Percentiles rank a stretch among this genome's conserved stretches.
Evolutionary conservation across 2,797 vertebrate species (phyloP).

Genomic region (Lutjanus campechanus): DNA sequence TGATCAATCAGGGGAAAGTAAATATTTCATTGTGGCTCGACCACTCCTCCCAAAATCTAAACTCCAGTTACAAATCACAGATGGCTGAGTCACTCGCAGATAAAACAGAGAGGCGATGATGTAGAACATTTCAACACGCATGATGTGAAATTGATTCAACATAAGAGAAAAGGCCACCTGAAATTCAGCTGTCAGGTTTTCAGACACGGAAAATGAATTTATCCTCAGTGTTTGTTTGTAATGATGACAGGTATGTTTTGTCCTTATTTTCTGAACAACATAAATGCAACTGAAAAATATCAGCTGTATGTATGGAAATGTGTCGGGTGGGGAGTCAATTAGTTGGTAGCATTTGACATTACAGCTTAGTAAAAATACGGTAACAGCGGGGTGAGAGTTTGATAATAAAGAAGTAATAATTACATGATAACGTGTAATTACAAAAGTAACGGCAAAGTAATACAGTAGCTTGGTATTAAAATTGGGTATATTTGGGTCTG

Average conservation of each 20-base stretch:
- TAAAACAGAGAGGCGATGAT: conserved; percentile 11
- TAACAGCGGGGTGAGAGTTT: too few species aligned
- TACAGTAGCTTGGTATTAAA: too few species aligned
- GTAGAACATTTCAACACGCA: not conserved
- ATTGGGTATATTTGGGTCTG: too few species aligned
- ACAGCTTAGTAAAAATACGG: too few species aligned
- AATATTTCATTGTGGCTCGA: conserved; percentile 52
- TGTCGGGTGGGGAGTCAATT: not conserved
- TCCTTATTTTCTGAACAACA: not conserved
- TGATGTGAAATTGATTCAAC: conserved; percentile 4
- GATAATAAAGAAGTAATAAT: too few species aligned
- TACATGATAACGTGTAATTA: too few species aligned
- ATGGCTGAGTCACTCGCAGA: conserved; percentile 19
- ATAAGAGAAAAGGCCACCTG: conserved; percentile 3
- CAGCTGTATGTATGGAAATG: not conserved
- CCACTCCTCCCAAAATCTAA: conserved; percentile 28
- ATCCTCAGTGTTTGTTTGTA: not conserved
- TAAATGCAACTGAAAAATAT: not conserved
- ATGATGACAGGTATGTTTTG: not conserved
- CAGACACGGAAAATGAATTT: not conserved
- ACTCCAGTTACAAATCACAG: conserved; percentile 11
- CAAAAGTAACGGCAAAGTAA: too few species aligned
- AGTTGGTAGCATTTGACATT: too few species aligned
- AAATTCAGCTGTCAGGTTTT: conserved; percentile 13
- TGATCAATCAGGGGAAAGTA: conserved; percentile 59